These are phyloP conservation scores for Odontamblyopus lacepedii DNA, from an alignment of 2,797 vertebrate species.

Conservation along the genomic window DNA sequence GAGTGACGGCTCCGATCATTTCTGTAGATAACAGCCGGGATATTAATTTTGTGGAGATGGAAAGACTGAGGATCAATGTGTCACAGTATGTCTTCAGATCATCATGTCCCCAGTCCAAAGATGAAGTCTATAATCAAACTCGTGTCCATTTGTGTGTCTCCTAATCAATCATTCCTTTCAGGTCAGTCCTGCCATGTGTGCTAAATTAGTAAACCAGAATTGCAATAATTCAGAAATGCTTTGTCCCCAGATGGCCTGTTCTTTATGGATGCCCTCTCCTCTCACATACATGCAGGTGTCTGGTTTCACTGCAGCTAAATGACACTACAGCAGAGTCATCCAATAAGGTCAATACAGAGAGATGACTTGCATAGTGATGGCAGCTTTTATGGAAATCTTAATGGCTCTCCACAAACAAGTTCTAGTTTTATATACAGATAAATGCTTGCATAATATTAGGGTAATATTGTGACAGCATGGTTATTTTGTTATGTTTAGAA, in stretches of 20 bases:
- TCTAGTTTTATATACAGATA: neutral
- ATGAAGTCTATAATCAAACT: constrained; percentile 7
- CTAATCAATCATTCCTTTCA: neutral
- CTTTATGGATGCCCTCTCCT: constrained; percentile 1
- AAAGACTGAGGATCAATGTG: neutral
- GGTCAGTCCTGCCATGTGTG: neutral
- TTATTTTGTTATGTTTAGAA: neutral
- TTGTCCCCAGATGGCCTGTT: constrained; percentile 2
- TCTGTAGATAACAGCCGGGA: constrained; percentile 6
- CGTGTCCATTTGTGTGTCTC: neutral
- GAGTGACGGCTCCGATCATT: constrained; percentile 6
- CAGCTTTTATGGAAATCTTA: neutral
- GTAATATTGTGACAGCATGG: neutral
- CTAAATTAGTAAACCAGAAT: neutral
- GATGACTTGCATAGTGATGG: constrained; percentile 11
- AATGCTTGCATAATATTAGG: neutral
- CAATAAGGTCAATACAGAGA: constrained; percentile 18
- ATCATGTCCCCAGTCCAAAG: neutral
- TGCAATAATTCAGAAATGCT: constrained; percentile 5
- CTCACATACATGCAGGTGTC: constrained; percentile 37
- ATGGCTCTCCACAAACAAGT: neutral
- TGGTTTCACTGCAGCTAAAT: constrained; percentile 32
- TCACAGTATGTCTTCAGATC: neutral
- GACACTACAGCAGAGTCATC: constrained; percentile 38
- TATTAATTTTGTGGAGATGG: constrained; percentile 9